Evolutionary conservation across 2,113 vertebrate species (phyloP).

Genomic region (Dasypus novemcinctus): DNA sequence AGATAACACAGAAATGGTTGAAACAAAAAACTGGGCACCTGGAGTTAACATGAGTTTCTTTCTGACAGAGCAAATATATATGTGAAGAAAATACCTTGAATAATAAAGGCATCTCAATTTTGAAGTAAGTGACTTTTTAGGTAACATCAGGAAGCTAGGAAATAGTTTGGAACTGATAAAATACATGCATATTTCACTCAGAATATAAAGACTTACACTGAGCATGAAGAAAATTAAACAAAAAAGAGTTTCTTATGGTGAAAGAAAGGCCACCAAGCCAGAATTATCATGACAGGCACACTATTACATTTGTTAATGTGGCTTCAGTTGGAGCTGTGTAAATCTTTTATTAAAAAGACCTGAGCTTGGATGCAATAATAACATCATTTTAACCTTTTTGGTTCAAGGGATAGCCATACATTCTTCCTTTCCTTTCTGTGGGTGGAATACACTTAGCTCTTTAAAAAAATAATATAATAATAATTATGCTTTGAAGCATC

Average conservation of each 20-base stretch:
- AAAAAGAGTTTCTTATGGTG: not conserved
- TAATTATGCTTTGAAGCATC: not conserved
- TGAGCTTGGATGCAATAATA: not conserved
- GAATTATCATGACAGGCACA: not conserved
- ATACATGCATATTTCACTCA: not conserved
- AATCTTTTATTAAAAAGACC: not conserved
- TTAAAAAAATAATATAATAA: not conserved
- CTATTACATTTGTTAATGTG: not conserved
- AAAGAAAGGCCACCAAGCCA: slow-evolving; percentile 8
- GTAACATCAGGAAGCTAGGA: slow-evolving; percentile 26
- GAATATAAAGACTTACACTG: not conserved
- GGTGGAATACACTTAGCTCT: not conserved
- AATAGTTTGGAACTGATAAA: not conserved
- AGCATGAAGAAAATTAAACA: not conserved
- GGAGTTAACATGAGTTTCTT: not conserved
- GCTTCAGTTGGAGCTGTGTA: not conserved
- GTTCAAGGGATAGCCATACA: not conserved
- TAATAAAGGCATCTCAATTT: slow-evolving; percentile 1
- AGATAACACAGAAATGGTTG: not conserved
- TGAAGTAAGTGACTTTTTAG: slow-evolving; percentile 36
- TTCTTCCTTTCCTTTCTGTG: not conserved
- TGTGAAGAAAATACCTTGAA: not conserved
- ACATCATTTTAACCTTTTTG: not conserved
- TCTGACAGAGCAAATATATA: not conserved
- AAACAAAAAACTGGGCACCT: not conserved